phyloP scores from a whole-genome alignment of 2,888 invertebrate species.

The Teleogryllus oceanicus region DNA sequence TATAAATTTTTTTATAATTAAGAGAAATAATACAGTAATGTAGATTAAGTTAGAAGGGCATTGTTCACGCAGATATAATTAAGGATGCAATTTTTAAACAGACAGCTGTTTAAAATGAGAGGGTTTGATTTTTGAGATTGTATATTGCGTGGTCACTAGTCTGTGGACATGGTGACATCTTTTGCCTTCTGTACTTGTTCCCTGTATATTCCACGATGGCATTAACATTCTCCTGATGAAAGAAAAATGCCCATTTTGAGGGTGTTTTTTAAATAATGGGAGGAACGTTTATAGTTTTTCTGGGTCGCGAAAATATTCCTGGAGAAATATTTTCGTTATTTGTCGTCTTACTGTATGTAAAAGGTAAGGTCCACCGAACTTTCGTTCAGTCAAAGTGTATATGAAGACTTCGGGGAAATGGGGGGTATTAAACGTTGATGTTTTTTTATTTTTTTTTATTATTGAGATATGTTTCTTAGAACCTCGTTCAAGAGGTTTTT shows the following conservation, averaged over 20 bases:
- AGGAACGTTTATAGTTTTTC: slow-evolving; percentile 28
- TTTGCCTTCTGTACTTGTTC: slow-evolving; percentile 34
- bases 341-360: slow-evolving; percentile 38
- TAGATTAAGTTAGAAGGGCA: slow-evolving; percentile 20
- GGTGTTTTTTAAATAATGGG: slow-evolving; percentile 21
- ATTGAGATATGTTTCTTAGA: slow-evolving; percentile 28
- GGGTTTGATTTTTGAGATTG: slow-evolving; percentile 2
- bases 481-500: slow-evolving; percentile 35
- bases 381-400: slow-evolving; percentile 36
- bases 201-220: slow-evolving; percentile 37
- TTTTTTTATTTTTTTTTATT: slow-evolving; percentile 24
- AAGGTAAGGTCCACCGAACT: slow-evolving; percentile 37
- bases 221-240: slow-evolving; percentile 32
- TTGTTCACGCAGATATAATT: not conserved
- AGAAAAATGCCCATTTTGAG: slow-evolving; percentile 26
- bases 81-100: not conserved
- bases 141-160: slow-evolving; percentile 18
- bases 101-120: not conserved
- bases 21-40: not conserved
- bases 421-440: slow-evolving; percentile 3
- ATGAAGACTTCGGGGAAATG: slow-evolving; percentile 7
- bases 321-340: slow-evolving; percentile 27
- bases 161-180: slow-evolving; percentile 21
- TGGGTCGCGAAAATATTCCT: slow-evolving; percentile 23
- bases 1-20: slow-evolving; percentile 31